Base-by-base conservation (phyloP, 2,888 invertebrate genomes). In the Osedax fenrisi region DNA sequence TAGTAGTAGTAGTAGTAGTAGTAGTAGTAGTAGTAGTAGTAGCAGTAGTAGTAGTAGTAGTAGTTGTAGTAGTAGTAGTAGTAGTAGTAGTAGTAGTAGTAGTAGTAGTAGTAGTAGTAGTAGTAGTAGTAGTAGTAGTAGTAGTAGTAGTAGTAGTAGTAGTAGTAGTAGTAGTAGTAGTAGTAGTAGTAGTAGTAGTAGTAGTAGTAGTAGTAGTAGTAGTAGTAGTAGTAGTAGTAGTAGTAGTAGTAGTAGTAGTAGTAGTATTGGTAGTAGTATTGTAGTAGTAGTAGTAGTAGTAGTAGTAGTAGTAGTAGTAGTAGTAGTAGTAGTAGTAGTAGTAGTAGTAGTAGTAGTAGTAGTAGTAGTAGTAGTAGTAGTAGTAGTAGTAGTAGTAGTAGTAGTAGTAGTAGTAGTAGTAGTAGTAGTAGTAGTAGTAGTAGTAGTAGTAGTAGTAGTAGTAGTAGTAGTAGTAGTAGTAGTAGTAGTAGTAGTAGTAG, bases 61-160 rank as follows among this genome's bases (percentile, higher is more conserved):
- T 62, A 56, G 75, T 74, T 17, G 1, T 64, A 62, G 62, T 74
- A 1, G 73, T 74, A 1, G 73, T 61, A 74, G 73, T 74, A 74
- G 73, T 74, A 62, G 73, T 74, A 75, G 73, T 75, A 62, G 73
- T 75, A 62, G 73, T 75, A 62, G 73, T 75, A 74, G 73, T 75
- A 75, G 27, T 75, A 75, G 27, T 75, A 62, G 27, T 75, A 75
- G 27, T 66, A 75, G 59, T 62, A 69, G 61, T 66, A 73, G 73
- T 68, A 71, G 66, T 23, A 21, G 74, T 21, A 56, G 27, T 64
- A 71, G 74, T 41, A 70, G 21, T 64, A 74, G 74, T 26, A 59
- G 70, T 41, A 56, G 74, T 41, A 71, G 74, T 27, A 56, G 26
- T 24, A 41, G 74, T 41, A 74, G 74, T 21, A 41, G 26, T 21